Base-by-base conservation (phyloP, 2,888 invertebrate genomes). In the Epinotia ramella region DNA sequence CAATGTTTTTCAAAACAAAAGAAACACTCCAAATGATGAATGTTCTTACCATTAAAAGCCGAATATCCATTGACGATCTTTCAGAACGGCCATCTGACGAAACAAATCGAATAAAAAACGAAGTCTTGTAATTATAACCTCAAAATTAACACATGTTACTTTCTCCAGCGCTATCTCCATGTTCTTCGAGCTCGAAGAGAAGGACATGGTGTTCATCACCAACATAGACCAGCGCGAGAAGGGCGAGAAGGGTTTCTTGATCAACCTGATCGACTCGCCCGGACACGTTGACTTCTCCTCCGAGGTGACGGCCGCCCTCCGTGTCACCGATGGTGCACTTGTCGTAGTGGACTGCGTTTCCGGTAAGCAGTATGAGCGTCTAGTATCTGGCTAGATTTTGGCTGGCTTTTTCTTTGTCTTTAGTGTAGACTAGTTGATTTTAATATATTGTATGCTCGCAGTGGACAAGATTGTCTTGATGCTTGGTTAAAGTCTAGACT, bases 261-360 rank as follows among this genome's bases (percentile, higher is more conserved):
- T 99, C 95, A 99, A 99, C 94, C 95, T 99, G 94, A 99, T 99
- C 85, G 99, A 99, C 95, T 99, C 99, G 24, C 99, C 99, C 83
- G 99, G 99, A 81, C 99, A 99, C 97, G 99, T 99, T 88, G 99
- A 99, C 95, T 99, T 99, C 96, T 99, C 99, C 4, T 99, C 99
- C 81, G 99, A 99, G 95, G 99, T 99, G 82, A 99, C 99, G 73
- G 99, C 99, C 86, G 99, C 99, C 83, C 97, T 99, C 81, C 98
- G 99, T 96, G 99, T 99, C 68, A 99, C 99, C 88, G 99, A 99
- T 94, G 99, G 99, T 91, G 99, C 99, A 85, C 96, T 99, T 78
- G 99, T 99, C 73, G 99, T 99, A 69, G 99, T 99, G 9, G 99
- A 99, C 94, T 99, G 99, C 94, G 99, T 99, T 72, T 99, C 99